Base-by-base conservation (phyloP, 2,797 vertebrate genomes). In the Neostethus bicornis region DNA sequence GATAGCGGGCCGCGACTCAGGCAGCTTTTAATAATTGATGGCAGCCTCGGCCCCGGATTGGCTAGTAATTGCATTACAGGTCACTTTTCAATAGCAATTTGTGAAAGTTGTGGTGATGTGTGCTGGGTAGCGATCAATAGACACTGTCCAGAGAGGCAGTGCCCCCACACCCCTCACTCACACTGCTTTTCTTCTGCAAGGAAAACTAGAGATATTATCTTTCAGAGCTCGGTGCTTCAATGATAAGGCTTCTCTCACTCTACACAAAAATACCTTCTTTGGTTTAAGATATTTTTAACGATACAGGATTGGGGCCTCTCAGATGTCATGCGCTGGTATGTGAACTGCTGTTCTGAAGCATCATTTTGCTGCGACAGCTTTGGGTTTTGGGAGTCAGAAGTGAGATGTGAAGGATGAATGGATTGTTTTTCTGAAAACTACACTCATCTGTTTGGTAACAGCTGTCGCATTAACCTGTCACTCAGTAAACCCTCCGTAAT, bases 41-140 rank as follows among this genome's bases (percentile, higher is more conserved):
- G 94, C 92, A 94, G 92, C 93, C 92, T 91, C 94, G 85, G 83
- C 85, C 84, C 80, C 89, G 92, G 94, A 95, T 96, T 94, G 95
- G 93, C 89, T 92, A 90, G 94, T 98, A 96, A 98, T 97, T 96
- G 95, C 93, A 96, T 97, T 96, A 96, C 95, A 96, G 95, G 95
- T 97, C 95, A 97, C 95, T 96, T 96, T 95, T 98, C 95, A 98
- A 96, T 97, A 95, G 94, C 95, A 96, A 97, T 98, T 96, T 96
- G 93, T 94, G 92, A 94, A 94, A 96, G 92, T 94, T 95, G 94
- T 93, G 94, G 93, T 94, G 94, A 96, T 97, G 94, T 94, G 94
- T 95, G 94, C 93, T 87, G 91, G 93, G 91, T 92, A 92, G 88
- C 93, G 92, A 96, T 98, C 96, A 93, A 98, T 98, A 95, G 92